These are phyloP conservation scores for Mormyrus iriodes DNA, from an alignment of 2,113 vertebrate species.

Conservation along the genomic window DNA sequence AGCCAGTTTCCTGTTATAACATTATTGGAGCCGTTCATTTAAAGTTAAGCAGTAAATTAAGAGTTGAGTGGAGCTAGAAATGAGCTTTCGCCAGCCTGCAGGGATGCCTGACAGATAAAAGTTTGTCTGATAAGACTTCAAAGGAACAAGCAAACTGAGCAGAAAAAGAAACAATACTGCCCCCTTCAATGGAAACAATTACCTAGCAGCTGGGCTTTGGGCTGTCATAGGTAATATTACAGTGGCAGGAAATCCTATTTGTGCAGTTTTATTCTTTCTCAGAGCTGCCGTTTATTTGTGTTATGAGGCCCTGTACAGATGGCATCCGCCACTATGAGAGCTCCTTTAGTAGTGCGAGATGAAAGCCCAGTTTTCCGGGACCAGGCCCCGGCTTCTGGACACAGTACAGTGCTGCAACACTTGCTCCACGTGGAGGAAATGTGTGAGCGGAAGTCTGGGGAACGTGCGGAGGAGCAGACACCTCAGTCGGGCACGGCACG, in stretches of 20 bases:
- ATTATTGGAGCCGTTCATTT: background rate
- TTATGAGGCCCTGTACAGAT: slow-evolving; percentile 18
- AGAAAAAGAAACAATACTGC: background rate
- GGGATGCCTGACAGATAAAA: background rate
- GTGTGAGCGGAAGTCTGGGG: slow-evolving; percentile 40
- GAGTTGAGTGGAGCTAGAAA: background rate
- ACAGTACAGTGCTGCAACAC: background rate
- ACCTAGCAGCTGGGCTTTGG: background rate
- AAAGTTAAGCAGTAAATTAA: background rate
- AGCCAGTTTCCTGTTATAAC: background rate
- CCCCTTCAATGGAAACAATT: slow-evolving; percentile 4
- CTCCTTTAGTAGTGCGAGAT: background rate
- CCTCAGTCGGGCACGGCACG: slow-evolving; percentile 32
- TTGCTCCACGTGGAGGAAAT: background rate
- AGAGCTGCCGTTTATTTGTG: slow-evolving; percentile 38
- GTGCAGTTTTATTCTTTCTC: slow-evolving; percentile 26
- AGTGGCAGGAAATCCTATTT: slow-evolving; percentile 38
- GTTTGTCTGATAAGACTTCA: slow-evolving; percentile 7
- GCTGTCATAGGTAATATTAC: slow-evolving; percentile 20
- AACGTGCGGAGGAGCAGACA: slow-evolving; percentile 39
- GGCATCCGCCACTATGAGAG: background rate
- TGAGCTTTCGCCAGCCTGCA: background rate
- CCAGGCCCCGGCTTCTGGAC: background rate
- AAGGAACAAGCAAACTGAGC: background rate
- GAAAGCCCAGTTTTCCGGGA: slow-evolving; percentile 2